phyloP scores from a whole-genome alignment of 2,888 invertebrate species.

The Athripsodes cinereus region DNA sequence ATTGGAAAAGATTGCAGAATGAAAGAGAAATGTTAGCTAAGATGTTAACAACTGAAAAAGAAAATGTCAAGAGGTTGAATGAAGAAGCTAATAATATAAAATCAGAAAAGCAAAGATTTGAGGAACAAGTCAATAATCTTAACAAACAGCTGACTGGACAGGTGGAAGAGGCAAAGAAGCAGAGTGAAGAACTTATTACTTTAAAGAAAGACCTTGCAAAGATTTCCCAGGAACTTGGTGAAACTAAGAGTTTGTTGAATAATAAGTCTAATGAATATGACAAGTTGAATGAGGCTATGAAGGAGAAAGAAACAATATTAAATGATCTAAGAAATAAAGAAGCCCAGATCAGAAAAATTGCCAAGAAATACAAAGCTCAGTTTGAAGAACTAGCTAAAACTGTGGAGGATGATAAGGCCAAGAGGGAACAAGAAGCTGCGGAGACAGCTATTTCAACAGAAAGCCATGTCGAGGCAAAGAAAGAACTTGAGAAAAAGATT shows the following conservation, averaged over 20 bases:
- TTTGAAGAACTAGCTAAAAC: conserved; percentile 70
- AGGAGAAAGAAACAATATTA: conserved; percentile 60
- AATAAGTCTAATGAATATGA: conserved; percentile 55
- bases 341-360: conserved; percentile 77
- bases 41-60: conserved; percentile 70
- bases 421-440: conserved; percentile 35
- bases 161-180: conserved; percentile 59
- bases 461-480: conserved; percentile 45
- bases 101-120: conserved; percentile 59
- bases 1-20: conserved; percentile 78
- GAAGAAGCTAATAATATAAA: conserved; percentile 61
- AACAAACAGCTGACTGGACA: conserved; percentile 53
- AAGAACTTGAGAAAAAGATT: conserved; percentile 47
- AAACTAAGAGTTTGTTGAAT: conserved; percentile 54
- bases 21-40: conserved; percentile 77
- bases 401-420: conserved; percentile 57
- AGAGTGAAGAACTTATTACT: conserved; percentile 56
- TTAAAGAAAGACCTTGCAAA: conserved; percentile 54
- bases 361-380: conserved; percentile 86
- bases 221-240: conserved; percentile 57
- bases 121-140: conserved; percentile 59
- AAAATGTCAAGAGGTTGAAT: conserved; percentile 57
- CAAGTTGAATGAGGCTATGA: conserved; percentile 59
- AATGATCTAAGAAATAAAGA: conserved; percentile 65
- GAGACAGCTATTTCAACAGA: conserved; percentile 39